phyloP scores from a whole-genome alignment of 2,888 invertebrate species.

The Cosmia trapezina region DNA sequence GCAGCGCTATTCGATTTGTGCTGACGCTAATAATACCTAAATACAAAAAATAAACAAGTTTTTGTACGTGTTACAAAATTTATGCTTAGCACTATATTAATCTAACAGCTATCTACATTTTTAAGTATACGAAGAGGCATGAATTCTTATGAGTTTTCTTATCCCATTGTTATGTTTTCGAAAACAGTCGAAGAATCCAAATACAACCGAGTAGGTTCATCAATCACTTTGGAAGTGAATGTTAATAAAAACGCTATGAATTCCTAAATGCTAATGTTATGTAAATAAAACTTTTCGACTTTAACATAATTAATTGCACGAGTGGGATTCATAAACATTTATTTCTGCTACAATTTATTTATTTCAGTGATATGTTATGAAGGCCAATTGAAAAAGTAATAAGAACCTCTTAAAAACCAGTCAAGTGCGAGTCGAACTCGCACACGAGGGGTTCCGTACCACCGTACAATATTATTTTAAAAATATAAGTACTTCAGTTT shows the following conservation, averaged over 20 bases:
- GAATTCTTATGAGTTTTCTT: conserved; percentile 21
- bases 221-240: conserved; percentile 26
- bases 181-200: conserved; percentile 34
- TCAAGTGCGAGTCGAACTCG: too few relatives aligned
- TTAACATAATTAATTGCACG: conserved; percentile 36
- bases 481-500: too few relatives aligned
- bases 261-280: conserved; percentile 34
- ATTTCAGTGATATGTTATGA: conserved; percentile 14
- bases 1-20: conserved; percentile 31
- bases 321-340: conserved; percentile 4
- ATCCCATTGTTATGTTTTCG: conserved; percentile 20
- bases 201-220: conserved; percentile 38
- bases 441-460: too few relatives aligned
- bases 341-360: conserved; percentile 22
- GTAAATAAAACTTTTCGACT: conserved; percentile 36
- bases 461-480: too few relatives aligned
- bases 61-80: conserved; percentile 25
- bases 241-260: conserved; percentile 40
- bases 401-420: conserved; percentile 1
- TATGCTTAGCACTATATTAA: conserved; percentile 24
- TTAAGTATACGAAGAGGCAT: neutral
- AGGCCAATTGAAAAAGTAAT: conserved; percentile 19
- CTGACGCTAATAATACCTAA: conserved; percentile 28
- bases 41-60: conserved; percentile 51
- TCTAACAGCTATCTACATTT: conserved; percentile 24